These are phyloP conservation scores for Doris montereyensis DNA, from an alignment of 2,888 invertebrate genomes.

Conservation along the genomic window DNA sequence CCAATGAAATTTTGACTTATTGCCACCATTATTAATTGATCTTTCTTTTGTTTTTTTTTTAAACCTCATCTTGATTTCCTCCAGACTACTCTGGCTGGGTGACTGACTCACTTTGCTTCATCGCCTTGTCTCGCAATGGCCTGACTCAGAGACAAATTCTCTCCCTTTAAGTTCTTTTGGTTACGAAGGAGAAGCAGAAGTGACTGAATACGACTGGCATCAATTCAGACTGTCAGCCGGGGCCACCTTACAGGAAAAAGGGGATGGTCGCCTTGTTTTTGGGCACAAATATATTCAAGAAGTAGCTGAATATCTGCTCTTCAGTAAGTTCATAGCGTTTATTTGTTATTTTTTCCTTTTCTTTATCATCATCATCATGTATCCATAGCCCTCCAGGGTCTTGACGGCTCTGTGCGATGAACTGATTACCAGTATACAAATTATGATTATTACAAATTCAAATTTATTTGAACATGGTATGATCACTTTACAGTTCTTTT, in stretches of 20 bases:
- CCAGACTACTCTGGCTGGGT: constrained; percentile 70
- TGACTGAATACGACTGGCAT: constrained; percentile 66
- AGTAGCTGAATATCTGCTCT: constrained; percentile 61
- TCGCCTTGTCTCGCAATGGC: constrained; percentile 67
- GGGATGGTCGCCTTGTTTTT: constrained; percentile 64
- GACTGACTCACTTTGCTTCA: constrained; percentile 65
- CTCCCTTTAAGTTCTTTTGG: constrained; percentile 57
- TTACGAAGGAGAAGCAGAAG: constrained; percentile 60
- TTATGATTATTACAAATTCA: no score
- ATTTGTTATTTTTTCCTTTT: no score
- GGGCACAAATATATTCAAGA: constrained; percentile 51
- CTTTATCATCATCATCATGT: no score
- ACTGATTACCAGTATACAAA: no score
- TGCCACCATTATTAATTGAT: no score
- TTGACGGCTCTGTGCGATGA: no score
- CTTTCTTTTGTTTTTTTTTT: no score
- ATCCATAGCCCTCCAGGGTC: no score
- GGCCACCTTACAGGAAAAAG: constrained; percentile 57
- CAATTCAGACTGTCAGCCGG: constrained; percentile 60
- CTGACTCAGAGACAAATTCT: constrained; percentile 64
- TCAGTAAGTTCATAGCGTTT: constrained; percentile 64
- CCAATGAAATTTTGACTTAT: no score
- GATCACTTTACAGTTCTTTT: no score
- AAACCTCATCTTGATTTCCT: constrained; percentile 18
- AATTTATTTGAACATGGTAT: no score